A percentile compares a stretch with the other conserved stretches of the same genome.
phyloP scores from a whole-genome alignment of 1,140 invertebrate species.

The Neomicropteryx cornuta region DNA sequence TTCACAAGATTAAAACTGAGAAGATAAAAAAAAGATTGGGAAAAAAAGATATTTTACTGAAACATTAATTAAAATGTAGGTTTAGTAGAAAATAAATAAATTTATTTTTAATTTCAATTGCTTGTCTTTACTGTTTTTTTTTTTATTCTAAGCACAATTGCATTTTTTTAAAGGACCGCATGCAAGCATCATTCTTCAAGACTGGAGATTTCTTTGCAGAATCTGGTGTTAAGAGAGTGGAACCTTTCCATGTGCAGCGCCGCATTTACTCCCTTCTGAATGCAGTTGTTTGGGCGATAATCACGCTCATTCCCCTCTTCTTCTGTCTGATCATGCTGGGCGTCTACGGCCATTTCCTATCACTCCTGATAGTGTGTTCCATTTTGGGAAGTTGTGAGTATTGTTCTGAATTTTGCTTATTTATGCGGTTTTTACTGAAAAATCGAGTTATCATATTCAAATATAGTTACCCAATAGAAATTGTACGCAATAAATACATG shows the following conservation, averaged over 20 bases:
- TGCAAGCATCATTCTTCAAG: constrained; percentile 68
- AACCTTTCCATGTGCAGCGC: constrained; percentile 41
- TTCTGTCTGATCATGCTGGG: constrained; percentile 58
- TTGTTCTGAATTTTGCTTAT: constrained; percentile 13
- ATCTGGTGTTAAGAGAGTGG: constrained; percentile 53
- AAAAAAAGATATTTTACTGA: too few species aligned
- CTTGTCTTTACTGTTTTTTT: too few species aligned
- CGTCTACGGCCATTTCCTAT: constrained; percentile 60
- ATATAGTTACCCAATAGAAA: too few species aligned
- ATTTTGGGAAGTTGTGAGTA: constrained; percentile 65
- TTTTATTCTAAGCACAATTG: constrained; percentile 1
- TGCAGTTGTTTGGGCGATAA: constrained; percentile 54
- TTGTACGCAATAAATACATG: too few species aligned
- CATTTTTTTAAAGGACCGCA: constrained; percentile 52
- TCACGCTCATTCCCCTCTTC: constrained; percentile 56
- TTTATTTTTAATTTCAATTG: too few species aligned
- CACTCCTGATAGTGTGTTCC: constrained; percentile 52
- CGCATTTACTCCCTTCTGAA: constrained; percentile 61
- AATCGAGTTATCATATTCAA: too few species aligned
- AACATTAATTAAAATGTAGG: too few species aligned
- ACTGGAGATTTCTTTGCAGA: constrained; percentile 74
- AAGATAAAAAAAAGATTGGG: not conserved
- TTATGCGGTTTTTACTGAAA: too few species aligned
- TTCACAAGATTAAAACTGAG: not conserved
- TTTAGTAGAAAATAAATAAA: too few species aligned